phyloP scores from a whole-genome alignment of 2,797 vertebrate species.

The Phalloptychus januarius region DNA sequence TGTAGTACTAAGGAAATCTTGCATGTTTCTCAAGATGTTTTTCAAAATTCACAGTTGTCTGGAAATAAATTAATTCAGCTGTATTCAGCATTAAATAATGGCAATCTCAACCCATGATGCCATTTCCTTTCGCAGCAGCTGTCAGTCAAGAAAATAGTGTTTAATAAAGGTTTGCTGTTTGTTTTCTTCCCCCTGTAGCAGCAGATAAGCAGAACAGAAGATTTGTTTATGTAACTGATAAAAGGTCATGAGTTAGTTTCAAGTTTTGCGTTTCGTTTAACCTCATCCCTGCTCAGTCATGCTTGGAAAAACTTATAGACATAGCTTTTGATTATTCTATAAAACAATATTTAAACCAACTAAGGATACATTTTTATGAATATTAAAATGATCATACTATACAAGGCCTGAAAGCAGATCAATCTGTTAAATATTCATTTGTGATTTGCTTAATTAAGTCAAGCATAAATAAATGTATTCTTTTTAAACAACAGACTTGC shows the following conservation, averaged over 20 bases:
- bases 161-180: not conserved
- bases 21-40: not conserved
- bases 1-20: not conserved
- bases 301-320: not conserved
- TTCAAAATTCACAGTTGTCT: not conserved
- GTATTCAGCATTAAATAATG: not conserved
- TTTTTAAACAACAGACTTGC: not conserved
- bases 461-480: not conserved
- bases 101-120: slow-evolving; percentile 4
- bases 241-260: not conserved
- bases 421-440: not conserved
- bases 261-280: not conserved
- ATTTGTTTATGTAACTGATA: not conserved
- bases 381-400: not conserved
- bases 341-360: not conserved
- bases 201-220: not conserved
- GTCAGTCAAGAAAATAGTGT: not conserved
- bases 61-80: slow-evolving; percentile 2
- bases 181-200: not conserved
- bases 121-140: not conserved
- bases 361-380: not conserved
- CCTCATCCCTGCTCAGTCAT: not conserved
- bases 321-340: not conserved
- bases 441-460: not conserved
- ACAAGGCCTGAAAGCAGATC: not conserved